Conservation (phyloP, 2,797 vertebrate genomes). For the Dendrocincla fuliginosa region DNA sequence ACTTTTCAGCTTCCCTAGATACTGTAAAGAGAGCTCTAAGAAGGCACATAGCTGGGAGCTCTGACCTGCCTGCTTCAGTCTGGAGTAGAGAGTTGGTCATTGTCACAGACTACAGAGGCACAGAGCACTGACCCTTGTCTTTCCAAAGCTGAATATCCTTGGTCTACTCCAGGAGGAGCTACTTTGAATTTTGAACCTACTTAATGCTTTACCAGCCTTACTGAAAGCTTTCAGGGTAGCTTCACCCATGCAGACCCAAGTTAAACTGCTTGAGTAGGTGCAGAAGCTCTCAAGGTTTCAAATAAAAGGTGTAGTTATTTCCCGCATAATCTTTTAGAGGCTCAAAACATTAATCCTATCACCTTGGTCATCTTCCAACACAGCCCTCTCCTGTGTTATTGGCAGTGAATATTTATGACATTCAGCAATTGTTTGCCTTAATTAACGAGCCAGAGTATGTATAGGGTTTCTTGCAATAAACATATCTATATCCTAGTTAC, state of each 20-base stretch:
- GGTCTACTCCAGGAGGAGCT: background rate
- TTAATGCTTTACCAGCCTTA: background rate
- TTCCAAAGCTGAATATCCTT: background rate
- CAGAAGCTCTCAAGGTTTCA: background rate
- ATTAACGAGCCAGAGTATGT: background rate
- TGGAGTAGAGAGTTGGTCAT: background rate
- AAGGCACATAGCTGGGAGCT: background rate
- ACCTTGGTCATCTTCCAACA: conserved; percentile 11
- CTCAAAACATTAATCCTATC: background rate
- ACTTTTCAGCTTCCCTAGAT: background rate
- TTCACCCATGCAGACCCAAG: background rate
- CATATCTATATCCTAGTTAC: background rate
- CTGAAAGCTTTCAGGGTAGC: background rate
- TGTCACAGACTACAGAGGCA: background rate
- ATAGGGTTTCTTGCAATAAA: background rate
- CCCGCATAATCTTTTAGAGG: background rate
- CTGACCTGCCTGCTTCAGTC: background rate
- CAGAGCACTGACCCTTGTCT: background rate
- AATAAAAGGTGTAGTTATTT: background rate
- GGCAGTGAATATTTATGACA: background rate
- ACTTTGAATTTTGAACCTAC: background rate
- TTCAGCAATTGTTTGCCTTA: background rate
- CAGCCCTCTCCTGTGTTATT: background rate
- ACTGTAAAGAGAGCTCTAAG: background rate
- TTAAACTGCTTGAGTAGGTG: background rate